Conservation (phyloP, 2,888 invertebrate genomes). For the Empis stercorea region DNA sequence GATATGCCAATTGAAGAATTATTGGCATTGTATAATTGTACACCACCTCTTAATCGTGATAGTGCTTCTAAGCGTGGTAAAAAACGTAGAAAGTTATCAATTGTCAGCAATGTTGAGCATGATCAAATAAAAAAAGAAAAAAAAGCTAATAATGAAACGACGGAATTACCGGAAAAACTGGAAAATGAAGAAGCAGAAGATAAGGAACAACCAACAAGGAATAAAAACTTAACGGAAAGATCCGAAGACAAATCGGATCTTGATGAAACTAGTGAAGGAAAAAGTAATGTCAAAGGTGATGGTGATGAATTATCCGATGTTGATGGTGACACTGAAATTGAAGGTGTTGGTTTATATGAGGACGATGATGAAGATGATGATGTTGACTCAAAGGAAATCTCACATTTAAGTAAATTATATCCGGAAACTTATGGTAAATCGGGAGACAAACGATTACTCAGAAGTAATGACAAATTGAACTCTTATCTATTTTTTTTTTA, state of each 20-base stretch:
- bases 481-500: too few species aligned
- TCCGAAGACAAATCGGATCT: slow-evolving; percentile 4
- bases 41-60: slow-evolving; percentile 30
- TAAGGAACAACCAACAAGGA: too few species aligned
- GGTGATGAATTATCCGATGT: neutral
- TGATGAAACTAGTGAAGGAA: slow-evolving; percentile 14
- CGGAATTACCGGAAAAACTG: neutral
- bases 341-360: slow-evolving; percentile 33
- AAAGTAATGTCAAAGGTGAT: slow-evolving; percentile 12
- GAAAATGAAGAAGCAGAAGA: slow-evolving; percentile 6
- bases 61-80: slow-evolving; percentile 3
- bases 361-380: slow-evolving; percentile 15
- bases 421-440: slow-evolving; percentile 30
- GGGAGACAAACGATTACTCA: slow-evolving; percentile 38
- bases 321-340: slow-evolving; percentile 6
- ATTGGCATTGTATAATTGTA: slow-evolving; percentile 72
- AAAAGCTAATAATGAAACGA: neutral
- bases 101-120: neutral
- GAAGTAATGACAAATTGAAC: slow-evolving; percentile 29
- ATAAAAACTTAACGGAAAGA: too few species aligned
- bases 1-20: slow-evolving; percentile 94
- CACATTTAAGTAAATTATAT: slow-evolving; percentile 44
- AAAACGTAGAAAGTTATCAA: neutral
- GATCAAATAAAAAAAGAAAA: slow-evolving; percentile 16
- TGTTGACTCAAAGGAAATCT: slow-evolving; percentile 28